Conservation (phyloP, 2,888 invertebrate genomes). For the Monoplex corrugatus region DNA sequence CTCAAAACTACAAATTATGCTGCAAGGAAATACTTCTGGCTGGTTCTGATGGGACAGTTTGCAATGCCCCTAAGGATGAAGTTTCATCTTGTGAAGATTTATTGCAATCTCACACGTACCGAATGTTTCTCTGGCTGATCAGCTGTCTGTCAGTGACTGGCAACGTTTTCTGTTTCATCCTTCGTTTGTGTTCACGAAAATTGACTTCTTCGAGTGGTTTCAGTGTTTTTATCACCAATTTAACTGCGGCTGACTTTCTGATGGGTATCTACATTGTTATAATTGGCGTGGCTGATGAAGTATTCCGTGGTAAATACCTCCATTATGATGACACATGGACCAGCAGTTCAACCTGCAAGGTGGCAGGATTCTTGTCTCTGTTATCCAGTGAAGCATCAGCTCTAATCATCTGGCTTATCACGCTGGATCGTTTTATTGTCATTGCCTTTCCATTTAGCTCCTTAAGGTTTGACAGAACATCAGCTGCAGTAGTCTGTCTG, state of each 20-base stretch:
- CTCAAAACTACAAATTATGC: background rate
- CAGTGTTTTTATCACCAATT: constrained; percentile 19
- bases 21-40: background rate
- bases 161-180: background rate
- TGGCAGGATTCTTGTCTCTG: background rate
- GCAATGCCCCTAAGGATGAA: background rate
- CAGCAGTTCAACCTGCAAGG: background rate
- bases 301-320: background rate
- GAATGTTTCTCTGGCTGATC: background rate
- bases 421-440: background rate
- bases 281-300: background rate
- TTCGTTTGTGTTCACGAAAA: background rate
- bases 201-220: background rate
- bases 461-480: constrained; percentile 3
- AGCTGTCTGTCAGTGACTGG: background rate
- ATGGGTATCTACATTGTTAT: constrained; percentile 16
- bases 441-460: background rate
- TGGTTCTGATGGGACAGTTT: background rate
- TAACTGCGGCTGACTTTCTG: background rate
- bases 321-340: constrained; percentile 5
- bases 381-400: constrained; percentile 1
- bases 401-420: background rate
- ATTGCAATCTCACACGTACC: background rate
- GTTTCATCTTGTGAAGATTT: constrained; percentile 26
- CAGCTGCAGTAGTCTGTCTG: constrained; percentile 57